These are phyloP conservation scores for Parauchenoglanis ngamensis DNA, from an alignment of 2,797 vertebrate species.

Conservation along the genomic window DNA sequence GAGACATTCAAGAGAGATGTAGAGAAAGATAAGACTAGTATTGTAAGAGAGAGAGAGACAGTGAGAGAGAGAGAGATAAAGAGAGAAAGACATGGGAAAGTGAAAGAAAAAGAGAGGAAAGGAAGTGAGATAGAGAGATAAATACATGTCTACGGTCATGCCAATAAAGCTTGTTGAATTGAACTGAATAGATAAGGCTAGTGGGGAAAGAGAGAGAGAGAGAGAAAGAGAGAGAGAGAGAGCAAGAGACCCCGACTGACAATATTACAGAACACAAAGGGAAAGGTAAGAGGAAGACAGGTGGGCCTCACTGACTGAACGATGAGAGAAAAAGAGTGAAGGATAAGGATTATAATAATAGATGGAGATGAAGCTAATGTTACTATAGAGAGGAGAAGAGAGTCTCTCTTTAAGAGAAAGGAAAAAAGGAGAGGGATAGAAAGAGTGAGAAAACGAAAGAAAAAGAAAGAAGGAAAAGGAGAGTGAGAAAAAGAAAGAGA, in stretches of 20 bases:
- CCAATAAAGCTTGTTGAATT: slow-evolving; percentile 2
- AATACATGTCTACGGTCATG: neutral
- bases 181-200: neutral
- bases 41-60: slow-evolving; percentile 4
- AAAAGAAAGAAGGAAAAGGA: neutral
- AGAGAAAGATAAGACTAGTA: neutral
- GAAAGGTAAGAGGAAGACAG: neutral
- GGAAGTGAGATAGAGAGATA: neutral
- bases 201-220: neutral
- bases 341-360: neutral
- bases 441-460: no score
- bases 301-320: neutral
- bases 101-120: neutral
- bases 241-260: neutral
- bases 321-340: neutral
- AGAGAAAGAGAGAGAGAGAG: neutral
- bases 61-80: neutral
- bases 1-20: neutral
- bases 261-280: neutral
- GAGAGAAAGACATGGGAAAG: neutral
- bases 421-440: no score
- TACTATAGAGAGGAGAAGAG: neutral
- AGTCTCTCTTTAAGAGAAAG: neutral
- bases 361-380: neutral
- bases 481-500: neutral